Percentiles rank a stretch among this genome's conserved stretches.
These are phyloP conservation scores for Pogonomyrmex californicus DNA, from an alignment of 1,140 invertebrate species.

Conservation along the genomic window DNA sequence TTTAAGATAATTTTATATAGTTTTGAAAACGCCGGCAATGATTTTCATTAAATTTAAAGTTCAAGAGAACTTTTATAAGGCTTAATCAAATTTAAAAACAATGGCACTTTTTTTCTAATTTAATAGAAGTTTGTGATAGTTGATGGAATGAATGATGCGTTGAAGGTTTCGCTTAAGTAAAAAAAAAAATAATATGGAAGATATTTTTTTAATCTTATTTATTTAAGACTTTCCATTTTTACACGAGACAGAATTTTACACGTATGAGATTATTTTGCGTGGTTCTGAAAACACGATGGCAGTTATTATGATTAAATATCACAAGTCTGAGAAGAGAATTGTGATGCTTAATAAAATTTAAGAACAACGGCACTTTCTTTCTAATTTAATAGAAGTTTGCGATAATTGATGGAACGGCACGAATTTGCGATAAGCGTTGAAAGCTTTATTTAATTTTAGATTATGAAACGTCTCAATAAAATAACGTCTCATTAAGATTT, in stretches of 20 bases:
- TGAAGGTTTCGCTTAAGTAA: neutral
- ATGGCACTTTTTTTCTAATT: neutral
- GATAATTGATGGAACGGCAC: neutral
- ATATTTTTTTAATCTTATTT: neutral
- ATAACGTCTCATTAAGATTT: neutral
- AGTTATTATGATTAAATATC: constrained; percentile 22
- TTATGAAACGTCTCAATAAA: neutral
- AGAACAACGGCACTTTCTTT: neutral
- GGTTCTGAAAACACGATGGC: neutral
- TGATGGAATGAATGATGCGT: neutral
- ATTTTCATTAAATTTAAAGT: constrained; percentile 21
- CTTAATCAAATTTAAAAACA: constrained; percentile 3
- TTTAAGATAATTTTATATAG: neutral
- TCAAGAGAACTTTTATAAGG: neutral
- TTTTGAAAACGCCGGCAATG: neutral
- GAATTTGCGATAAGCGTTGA: neutral
- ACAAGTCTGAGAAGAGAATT: neutral
- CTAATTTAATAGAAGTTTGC: constrained; percentile 7
- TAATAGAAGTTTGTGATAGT: constrained; percentile 8
- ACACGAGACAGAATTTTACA: no score
- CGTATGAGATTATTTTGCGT: no score
- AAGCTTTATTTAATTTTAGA: neutral
- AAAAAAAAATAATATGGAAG: neutral
- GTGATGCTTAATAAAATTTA: neutral
- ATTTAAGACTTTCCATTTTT: neutral